Evolutionary conservation across 2,888 invertebrate genomes (phyloP), one percentile per base, ranked within the genome.

Genomic region (Zaprionus obscuricornis): DNA sequence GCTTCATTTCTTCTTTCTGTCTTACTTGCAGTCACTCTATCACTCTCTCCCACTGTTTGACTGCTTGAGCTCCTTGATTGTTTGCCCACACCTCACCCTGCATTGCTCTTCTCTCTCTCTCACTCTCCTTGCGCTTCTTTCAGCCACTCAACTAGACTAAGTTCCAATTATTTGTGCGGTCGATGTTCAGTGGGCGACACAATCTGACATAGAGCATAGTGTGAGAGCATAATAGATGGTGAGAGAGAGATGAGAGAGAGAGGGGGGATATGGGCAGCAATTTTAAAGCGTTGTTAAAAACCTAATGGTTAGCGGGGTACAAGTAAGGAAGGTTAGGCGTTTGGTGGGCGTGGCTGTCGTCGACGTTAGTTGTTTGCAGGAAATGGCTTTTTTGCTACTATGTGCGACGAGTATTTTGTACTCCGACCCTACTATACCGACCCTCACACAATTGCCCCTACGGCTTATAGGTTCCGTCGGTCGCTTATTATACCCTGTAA

Each of bases 151-250:
- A 66, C 77, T 78, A 70, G 85, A 84, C 85, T 77, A 84, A 82
- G 85, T 77, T 78, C 79, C 85, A 78, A 78, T 78, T 78, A 78
- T 78, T 78, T 78, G 78, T 84, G 78, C 78, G 78, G 78, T 78
- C 78, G 85, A 76, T 66, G 84, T 57, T 60, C 58, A 75, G 65
- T 66, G 78, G 66, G 66, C 45, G 66, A 57, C 43, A 46, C 50
- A 57, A 37, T 37, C 39, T 60, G 49, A 55, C 43, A 11, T 55
- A 45, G 31, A 13, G 6, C 13, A 7, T 2, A n/a, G 11, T 11
- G 31, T 11, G 31, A 13, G 50, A 45, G 34, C 54, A 22, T 26
- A 37, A 20, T 26, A 24, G 18, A 10, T 16, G 45, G 13, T 33
- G 16, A 7, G 16, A 16, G 20, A 29, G 54, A 31, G 42, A 42